Evolutionary conservation across 2,888 invertebrate species (phyloP).

Genomic region (Epistrophe eligans): DNA sequence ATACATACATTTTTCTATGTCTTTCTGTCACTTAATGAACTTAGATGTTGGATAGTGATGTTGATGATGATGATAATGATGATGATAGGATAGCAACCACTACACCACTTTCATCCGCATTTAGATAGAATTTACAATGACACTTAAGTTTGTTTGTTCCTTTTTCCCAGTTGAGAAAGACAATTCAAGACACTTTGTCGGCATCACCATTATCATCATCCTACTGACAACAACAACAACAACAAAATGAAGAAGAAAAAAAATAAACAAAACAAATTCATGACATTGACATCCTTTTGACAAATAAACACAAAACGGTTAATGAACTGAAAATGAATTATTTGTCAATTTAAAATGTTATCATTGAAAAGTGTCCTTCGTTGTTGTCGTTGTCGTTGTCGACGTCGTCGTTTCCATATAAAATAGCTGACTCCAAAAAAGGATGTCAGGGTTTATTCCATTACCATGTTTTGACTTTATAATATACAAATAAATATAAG

Average conservation of each 20-base stretch:
- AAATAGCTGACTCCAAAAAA: background rate
- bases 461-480: slow-evolving; percentile 52
- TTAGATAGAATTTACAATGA: slow-evolving; percentile 40
- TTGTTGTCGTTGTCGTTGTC: background rate
- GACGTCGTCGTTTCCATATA: background rate
- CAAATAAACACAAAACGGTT: slow-evolving; percentile 65
- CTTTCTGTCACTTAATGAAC: slow-evolving; percentile 36
- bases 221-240: background rate
- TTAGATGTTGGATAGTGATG: slow-evolving; percentile 19
- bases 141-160: slow-evolving; percentile 30
- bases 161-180: background rate
- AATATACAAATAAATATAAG: background rate
- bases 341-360: slow-evolving; percentile 63
- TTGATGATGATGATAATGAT: background rate
- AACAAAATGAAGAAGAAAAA: background rate
- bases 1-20: background rate
- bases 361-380: slow-evolving; percentile 45
- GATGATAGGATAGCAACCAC: background rate
- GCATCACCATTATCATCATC: background rate
- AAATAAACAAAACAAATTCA: slow-evolving; percentile 27
- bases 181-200: slow-evolving; percentile 11
- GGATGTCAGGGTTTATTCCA: background rate
- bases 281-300: slow-evolving; percentile 58
- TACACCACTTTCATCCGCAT: slow-evolving; percentile 1
- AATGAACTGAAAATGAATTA: slow-evolving; percentile 76